These are phyloP conservation scores for Callyntrura sp. DNA, from an alignment of 2,888 invertebrate species.

Conservation along the genomic window DNA sequence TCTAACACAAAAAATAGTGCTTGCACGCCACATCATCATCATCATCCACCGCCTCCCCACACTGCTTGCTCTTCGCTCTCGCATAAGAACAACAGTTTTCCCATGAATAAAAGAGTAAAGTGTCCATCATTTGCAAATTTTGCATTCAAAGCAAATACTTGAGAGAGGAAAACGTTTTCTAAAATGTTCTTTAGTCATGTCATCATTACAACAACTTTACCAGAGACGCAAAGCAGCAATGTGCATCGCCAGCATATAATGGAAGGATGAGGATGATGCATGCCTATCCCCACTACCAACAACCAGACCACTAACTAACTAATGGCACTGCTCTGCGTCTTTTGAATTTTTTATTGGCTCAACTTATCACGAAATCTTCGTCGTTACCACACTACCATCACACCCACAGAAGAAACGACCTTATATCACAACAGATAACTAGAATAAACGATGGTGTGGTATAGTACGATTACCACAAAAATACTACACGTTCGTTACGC, in stretches of 20 bases:
- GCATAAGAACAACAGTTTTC: slow-evolving; percentile 38
- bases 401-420: not conserved
- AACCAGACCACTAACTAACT: too few relatives aligned
- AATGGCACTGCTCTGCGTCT: too few relatives aligned
- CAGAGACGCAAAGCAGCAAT: not conserved
- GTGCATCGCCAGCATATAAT: too few relatives aligned
- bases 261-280: too few relatives aligned
- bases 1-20: not conserved
- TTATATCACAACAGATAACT: too few relatives aligned
- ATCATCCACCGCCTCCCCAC: not conserved
- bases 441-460: too few relatives aligned
- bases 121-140: slow-evolving; percentile 38
- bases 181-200: slow-evolving; percentile 24
- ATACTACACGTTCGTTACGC: too few relatives aligned
- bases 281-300: too few relatives aligned
- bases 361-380: too few relatives aligned
- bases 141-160: slow-evolving; percentile 25
- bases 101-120: slow-evolving; percentile 31
- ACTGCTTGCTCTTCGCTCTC: not conserved
- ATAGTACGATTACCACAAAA: too few relatives aligned
- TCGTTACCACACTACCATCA: slow-evolving; percentile 2
- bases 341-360: too few relatives aligned
- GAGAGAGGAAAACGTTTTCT: not conserved
- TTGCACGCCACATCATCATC: not conserved
- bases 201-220: not conserved